These are phyloP conservation scores for Ceratoteleas bidentatus DNA, from an alignment of 1,140 invertebrate species.

Conservation along the genomic window DNA sequence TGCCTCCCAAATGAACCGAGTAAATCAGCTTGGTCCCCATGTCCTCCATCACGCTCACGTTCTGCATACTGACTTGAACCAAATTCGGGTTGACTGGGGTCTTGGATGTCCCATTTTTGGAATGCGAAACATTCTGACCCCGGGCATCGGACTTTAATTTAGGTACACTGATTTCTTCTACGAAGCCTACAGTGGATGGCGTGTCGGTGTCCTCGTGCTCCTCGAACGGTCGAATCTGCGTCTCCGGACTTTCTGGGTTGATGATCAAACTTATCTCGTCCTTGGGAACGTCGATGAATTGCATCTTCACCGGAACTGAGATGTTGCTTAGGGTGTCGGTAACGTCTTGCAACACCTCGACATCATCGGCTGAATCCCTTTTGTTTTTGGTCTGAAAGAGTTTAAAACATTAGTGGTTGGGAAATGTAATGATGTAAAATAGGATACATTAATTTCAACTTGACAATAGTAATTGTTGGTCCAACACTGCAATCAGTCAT, in stretches of 20 bases:
- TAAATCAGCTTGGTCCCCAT: constrained; percentile 84
- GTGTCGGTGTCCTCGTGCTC: constrained; percentile 7
- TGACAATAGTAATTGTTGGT: too few relatives aligned
- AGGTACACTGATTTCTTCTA: not conserved
- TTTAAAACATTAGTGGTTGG: not conserved
- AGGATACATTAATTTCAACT: too few relatives aligned
- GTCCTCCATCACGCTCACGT: constrained; percentile 70
- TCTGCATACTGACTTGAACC: constrained; percentile 79
- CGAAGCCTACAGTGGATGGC: not conserved
- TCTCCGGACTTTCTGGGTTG: constrained; percentile 23
- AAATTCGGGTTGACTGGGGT: constrained; percentile 58
- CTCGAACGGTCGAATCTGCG: constrained; percentile 34
- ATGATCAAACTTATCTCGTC: constrained; percentile 45
- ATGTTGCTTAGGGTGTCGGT: constrained; percentile 1
- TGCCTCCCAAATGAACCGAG: constrained; percentile 88
- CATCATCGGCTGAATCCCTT: constrained; percentile 9
- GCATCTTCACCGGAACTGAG: constrained; percentile 55
- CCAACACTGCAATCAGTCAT: too few relatives aligned
- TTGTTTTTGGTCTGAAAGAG: not conserved
- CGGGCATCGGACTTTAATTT: not conserved
- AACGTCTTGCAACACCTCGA: constrained; percentile 2
- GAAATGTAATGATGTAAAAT: not conserved
- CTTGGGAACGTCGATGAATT: constrained; percentile 53
- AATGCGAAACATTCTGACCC: not conserved
- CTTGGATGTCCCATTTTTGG: constrained; percentile 18